Conservation (phyloP, 2,888 invertebrate species). For the Cosmopolites sordidus region DNA sequence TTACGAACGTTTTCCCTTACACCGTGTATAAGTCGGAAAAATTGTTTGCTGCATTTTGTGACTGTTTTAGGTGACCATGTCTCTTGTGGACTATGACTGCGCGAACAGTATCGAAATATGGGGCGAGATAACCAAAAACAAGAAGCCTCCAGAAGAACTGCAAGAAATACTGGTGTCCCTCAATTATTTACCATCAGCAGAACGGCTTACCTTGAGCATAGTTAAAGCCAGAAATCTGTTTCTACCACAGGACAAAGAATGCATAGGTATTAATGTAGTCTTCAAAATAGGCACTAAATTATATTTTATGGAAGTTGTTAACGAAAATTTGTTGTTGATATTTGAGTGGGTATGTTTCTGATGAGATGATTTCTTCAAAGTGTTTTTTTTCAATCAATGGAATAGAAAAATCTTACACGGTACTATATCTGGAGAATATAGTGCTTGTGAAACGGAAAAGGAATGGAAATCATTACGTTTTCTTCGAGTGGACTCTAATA, state of each 20-base stretch:
- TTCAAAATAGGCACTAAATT: neutral
- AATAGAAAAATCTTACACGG: too few species aligned
- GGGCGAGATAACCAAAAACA: constrained; percentile 80
- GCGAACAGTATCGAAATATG: constrained; percentile 76
- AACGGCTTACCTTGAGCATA: constrained; percentile 57
- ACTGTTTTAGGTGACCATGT: constrained; percentile 64
- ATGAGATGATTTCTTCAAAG: too few species aligned
- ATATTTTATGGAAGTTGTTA: neutral
- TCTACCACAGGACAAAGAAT: constrained; percentile 64
- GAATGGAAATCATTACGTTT: too few species aligned
- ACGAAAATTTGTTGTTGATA: too few species aligned
- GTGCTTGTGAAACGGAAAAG: too few species aligned
- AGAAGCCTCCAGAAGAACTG: constrained; percentile 75
- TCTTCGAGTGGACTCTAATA: too few species aligned
- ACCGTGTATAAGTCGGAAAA: too few species aligned
- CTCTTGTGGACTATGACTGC: constrained; percentile 73
- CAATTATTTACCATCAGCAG: constrained; percentile 76
- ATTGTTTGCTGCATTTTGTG: too few species aligned
- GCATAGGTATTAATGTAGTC: constrained; percentile 56
- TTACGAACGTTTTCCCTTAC: too few species aligned
- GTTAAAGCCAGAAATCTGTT: constrained; percentile 80
- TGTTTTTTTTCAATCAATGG: too few species aligned
- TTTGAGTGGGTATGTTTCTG: too few species aligned
- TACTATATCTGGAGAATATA: too few species aligned
- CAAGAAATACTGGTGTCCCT: constrained; percentile 80